Percentiles rank a stretch among this genome's conserved stretches.
Conservation (phyloP, 2,797 vertebrate genomes). For the Tiaroga cobitis region DNA sequence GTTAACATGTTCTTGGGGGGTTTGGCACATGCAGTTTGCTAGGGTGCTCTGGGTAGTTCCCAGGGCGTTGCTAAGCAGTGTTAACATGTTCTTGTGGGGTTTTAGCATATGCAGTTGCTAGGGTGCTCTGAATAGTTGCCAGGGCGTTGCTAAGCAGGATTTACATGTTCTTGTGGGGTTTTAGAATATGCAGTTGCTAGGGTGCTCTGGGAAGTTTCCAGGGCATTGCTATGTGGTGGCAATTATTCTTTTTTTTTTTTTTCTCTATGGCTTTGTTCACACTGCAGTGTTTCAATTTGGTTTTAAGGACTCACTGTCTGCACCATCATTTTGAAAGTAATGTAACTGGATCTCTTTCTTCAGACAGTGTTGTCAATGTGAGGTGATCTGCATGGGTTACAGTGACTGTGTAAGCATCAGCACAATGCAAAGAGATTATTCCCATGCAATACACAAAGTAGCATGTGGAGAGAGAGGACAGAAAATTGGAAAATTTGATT, state of each 20-base stretch:
- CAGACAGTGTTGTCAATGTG: background rate
- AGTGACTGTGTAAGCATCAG: background rate
- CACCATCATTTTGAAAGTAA: background rate
- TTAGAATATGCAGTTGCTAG: background rate
- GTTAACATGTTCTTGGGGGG: too few relatives aligned
- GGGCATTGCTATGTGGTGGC: background rate
- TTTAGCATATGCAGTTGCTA: too few relatives aligned
- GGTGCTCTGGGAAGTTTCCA: background rate
- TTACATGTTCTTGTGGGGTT: accelerated
- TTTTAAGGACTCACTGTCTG: background rate
- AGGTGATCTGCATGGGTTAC: background rate
- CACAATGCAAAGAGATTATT: background rate
- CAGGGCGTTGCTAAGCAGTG: too few relatives aligned
- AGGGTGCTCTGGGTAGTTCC: too few relatives aligned
- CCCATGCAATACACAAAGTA: background rate
- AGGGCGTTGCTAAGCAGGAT: background rate
- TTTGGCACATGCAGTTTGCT: too few relatives aligned
- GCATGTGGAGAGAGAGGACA: background rate
- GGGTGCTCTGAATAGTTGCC: background rate
- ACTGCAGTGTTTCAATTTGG: background rate
- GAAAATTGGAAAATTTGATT: background rate
- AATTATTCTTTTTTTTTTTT: too few relatives aligned
- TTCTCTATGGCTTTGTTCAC: background rate
- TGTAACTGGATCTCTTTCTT: background rate
- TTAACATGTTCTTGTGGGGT: too few relatives aligned